Percentiles rank a stretch among this genome's conserved stretches.
These are phyloP conservation scores for Tetrao urogallus DNA, from an alignment of 2,113 vertebrate genomes.

Conservation along the genomic window DNA sequence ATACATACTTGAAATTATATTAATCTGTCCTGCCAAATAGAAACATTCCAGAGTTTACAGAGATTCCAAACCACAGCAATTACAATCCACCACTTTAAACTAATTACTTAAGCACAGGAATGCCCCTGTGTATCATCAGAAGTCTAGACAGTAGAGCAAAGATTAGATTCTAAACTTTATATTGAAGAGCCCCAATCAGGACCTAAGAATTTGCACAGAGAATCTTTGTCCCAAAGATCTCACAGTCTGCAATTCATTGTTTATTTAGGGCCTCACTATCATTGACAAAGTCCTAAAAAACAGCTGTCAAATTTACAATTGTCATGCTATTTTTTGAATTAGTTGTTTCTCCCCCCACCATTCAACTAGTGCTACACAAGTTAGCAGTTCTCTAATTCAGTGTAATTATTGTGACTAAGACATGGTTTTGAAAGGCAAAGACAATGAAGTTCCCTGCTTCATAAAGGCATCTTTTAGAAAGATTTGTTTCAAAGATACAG, in stretches of 20 bases:
- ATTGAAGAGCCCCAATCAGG: neutral
- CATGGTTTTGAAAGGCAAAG: neutral
- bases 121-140: neutral
- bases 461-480: neutral
- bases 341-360: accelerated
- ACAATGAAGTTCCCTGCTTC: neutral
- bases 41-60: neutral
- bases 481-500: neutral
- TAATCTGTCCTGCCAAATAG: neutral
- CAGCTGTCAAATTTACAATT: neutral
- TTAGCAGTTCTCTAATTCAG: neutral
- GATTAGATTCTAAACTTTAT: neutral
- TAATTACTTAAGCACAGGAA: neutral
- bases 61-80: neutral
- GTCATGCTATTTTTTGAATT: neutral
- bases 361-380: neutral
- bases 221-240: neutral
- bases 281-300: neutral
- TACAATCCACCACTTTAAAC: neutral
- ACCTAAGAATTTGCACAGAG: neutral
- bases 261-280: neutral
- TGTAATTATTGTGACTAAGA: neutral
- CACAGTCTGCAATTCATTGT: neutral
- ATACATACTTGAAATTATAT: neutral
- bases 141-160: neutral